Conservation (phyloP, 2,797 vertebrate species). For the Lacerta viridis region DNA sequence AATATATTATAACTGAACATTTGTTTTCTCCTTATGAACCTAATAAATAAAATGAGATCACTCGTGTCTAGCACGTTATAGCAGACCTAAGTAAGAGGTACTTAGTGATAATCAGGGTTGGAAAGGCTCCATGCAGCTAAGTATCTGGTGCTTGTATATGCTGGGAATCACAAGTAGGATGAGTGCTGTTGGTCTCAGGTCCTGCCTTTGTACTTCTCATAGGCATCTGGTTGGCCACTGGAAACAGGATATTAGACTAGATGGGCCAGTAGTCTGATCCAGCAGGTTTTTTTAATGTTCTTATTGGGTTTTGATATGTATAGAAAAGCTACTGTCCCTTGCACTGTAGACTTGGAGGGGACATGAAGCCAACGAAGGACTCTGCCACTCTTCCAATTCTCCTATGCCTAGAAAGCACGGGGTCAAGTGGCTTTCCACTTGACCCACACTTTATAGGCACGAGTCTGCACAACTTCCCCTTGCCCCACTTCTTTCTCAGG, state of each 20-base stretch:
- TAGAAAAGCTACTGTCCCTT: not conserved
- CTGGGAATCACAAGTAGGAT: no score
- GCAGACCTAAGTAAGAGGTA: conserved; percentile 1
- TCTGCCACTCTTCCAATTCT: not conserved
- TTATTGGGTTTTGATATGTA: not conserved
- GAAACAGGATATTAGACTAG: no score
- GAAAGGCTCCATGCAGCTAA: not conserved
- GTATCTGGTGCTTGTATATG: not conserved
- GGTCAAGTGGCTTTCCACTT: no score
- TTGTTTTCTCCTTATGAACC: conserved; percentile 24
- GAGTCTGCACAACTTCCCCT: no score
- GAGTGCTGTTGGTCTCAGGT: no score
- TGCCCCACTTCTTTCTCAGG: no score
- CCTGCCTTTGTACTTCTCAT: no score
- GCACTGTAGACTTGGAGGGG: not conserved
- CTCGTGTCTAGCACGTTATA: not conserved
- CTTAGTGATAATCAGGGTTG: not conserved
- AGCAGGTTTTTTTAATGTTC: no score
- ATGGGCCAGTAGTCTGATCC: no score
- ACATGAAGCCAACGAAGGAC: not conserved
- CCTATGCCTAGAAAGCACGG: no score
- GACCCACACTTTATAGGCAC: no score
- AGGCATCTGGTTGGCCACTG: no score
- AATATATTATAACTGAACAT: conserved; percentile 42
- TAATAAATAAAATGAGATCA: conserved; percentile 26